Conservation (phyloP, 2,888 invertebrate genomes). For the Lagria hirta region DNA sequence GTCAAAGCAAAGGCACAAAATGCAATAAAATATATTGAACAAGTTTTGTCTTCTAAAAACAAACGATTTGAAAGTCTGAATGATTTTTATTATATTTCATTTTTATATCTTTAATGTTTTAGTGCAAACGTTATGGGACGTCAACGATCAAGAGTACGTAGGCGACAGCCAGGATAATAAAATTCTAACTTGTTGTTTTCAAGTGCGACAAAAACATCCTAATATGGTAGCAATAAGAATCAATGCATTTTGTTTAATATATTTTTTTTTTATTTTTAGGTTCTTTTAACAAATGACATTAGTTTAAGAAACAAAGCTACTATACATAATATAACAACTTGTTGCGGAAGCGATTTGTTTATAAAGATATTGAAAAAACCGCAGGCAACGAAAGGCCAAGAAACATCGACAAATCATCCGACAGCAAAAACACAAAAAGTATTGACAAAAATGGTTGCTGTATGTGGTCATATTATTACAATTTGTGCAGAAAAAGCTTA, state of each 20-base stretch:
- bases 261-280: constrained; percentile 48
- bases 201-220: constrained; percentile 57
- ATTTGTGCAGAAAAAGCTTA: constrained; percentile 62
- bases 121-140: constrained; percentile 62
- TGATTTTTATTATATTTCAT: constrained; percentile 37
- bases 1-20: constrained; percentile 39
- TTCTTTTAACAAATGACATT: constrained; percentile 61
- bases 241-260: not conserved
- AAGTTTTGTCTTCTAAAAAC: constrained; percentile 51
- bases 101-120: constrained; percentile 30
- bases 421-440: constrained; percentile 37
- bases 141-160: constrained; percentile 58
- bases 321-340: constrained; percentile 54
- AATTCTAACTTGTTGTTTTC: constrained; percentile 61
- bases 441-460: constrained; percentile 36
- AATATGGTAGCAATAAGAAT: constrained; percentile 58
- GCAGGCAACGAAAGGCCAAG: too few relatives aligned
- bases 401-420: not conserved
- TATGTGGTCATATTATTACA: constrained; percentile 50
- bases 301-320: constrained; percentile 61
- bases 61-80: constrained; percentile 55
- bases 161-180: constrained; percentile 62
- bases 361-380: constrained; percentile 31
- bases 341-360: constrained; percentile 40
- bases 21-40: constrained; percentile 61